Base-by-base conservation (phyloP, 2,113 vertebrate species). In the Oryctolagus cuniculus region DNA sequence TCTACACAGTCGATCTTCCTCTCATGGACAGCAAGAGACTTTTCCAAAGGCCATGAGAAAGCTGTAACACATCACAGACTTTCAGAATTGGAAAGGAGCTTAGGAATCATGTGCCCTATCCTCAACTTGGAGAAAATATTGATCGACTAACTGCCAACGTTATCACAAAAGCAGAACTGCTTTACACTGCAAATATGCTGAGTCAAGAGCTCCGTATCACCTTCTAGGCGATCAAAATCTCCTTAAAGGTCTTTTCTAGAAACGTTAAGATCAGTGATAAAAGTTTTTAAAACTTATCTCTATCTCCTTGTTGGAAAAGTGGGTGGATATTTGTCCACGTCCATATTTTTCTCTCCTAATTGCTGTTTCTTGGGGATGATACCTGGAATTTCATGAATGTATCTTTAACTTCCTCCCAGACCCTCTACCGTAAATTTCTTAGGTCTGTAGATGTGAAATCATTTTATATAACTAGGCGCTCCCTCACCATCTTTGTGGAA, bases 21-120 rank as follows among this genome's bases (percentile, higher is more conserved):
- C 51, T 75, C 0, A 91, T 44, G 63, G n/a, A 64, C 93, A 79
- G 64, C 13, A 53, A 91, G 13, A 91, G 4, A 36, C 25, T 75
- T 94, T 64, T 89, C 36, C 55, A 85, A 93, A 90, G 77, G 31
- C 70, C 63, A 22, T 2, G 10, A 64, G 34, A 77, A 58, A 91
- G 92, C 13, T 84, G 38, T 27, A 87, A 34, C 10, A 92, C 91
- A 91, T 72, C 49, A 36, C 34, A 22, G 53, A 91, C 51, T 91
- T 95, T 89, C 79, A 95, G 69, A 94, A 79, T 74, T 91, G 93
- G 89, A 72, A 95, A 73, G 12, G 44, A 89, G 29, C 55, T 89
- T 91, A 83, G 66, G 27, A 77, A 84, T 87, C 49, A 79, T 10
- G 1, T 58, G 72, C 29, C 9, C 11, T 25, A 73, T 77, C 81